Evolutionary conservation across 2,888 invertebrate species (phyloP), one percentile per base, ranked within the genome.

Genomic region (Stictocephala bisonia): DNA sequence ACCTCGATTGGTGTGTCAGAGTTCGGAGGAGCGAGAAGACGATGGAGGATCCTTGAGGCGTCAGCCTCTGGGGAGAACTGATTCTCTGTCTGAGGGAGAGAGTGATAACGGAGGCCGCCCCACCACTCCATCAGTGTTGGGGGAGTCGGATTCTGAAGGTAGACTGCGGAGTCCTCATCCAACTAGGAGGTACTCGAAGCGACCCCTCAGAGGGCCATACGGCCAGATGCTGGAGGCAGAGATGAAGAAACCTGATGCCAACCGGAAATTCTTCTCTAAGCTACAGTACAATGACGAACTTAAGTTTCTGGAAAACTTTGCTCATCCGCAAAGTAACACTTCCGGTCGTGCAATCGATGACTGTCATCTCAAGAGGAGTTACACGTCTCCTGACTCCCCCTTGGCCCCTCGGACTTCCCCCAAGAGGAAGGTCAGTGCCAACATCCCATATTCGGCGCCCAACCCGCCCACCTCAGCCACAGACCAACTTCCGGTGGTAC

Each of bases 151-250:
- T 79, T 86, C 86, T 78, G 88, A 88, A 80, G 82, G 83, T 67
- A 81, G 83, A 64, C 76, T 86, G 82, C 78, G 67, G 83, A 82
- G 77, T 79, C 74, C 83, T 79, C 77, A 81, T 82, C 78, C 82
- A 82, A 78, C 80, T 1, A 72, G 79, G 27, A 88, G 93, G 35
- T 93, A 91, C 80, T 91, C 92, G 20, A 95, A 92, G 81, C 86
- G 92, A 22, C 92, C 92, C 0, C 84, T 92, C 6, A 86, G 93
- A 15, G 92, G 93, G 0, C 93, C 93, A 0, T 92, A 92, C 79
- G 92, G 92, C 0, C 92, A 92, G 82, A 92, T 93, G 92, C 84
- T 93, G 26, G 92, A 93, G 81, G 92, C 92, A 0, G 92, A 93
- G 84, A 92, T 93, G 90, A 91, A 91, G 75, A 91, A 91, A 80